Conservation (phyloP, 2,113 vertebrate genomes). For the Gambusia affinis region DNA sequence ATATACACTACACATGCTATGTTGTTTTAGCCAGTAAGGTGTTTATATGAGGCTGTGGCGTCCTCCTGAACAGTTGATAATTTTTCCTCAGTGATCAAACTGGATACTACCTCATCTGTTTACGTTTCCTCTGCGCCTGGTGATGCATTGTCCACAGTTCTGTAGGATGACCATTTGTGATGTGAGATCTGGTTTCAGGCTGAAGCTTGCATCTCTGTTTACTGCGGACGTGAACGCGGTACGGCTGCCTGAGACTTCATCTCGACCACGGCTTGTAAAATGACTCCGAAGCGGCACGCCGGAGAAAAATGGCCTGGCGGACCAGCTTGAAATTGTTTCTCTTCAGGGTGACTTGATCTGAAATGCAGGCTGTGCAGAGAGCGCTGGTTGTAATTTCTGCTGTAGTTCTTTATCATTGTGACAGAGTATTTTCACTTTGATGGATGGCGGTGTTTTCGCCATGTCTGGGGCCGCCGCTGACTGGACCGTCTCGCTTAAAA, state of each 20-base stretch:
- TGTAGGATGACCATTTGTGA: constrained; percentile 58
- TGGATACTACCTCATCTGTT: constrained; percentile 12
- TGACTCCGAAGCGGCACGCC: constrained; percentile 43
- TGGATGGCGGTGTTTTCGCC: constrained; percentile 35
- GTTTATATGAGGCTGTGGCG: too few relatives aligned
- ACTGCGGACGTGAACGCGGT: constrained; percentile 60
- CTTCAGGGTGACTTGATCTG: constrained; percentile 32
- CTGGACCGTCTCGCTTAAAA: constrained; percentile 35
- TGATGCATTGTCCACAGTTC: constrained; percentile 55
- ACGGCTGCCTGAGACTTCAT: constrained; percentile 60
- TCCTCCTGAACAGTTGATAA: not conserved
- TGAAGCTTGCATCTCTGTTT: constrained; percentile 66
- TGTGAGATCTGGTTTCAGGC: constrained; percentile 58
- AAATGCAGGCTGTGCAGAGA: constrained; percentile 37
- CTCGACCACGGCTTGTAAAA: constrained; percentile 73
- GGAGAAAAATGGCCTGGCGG: constrained; percentile 49
- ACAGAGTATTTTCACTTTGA: constrained; percentile 37
- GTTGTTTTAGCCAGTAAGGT: not conserved
- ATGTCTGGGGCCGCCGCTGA: constrained; percentile 30
- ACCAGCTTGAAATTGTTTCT: constrained; percentile 42
- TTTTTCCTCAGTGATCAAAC: constrained; percentile 22
- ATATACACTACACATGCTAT: not conserved
- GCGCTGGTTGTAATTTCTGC: constrained; percentile 38
- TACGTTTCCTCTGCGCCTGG: constrained; percentile 25
- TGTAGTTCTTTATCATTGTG: constrained; percentile 44